Evolutionary conservation across 2,797 vertebrate species (phyloP).

Genomic region (Amazonetta brasiliensis): DNA sequence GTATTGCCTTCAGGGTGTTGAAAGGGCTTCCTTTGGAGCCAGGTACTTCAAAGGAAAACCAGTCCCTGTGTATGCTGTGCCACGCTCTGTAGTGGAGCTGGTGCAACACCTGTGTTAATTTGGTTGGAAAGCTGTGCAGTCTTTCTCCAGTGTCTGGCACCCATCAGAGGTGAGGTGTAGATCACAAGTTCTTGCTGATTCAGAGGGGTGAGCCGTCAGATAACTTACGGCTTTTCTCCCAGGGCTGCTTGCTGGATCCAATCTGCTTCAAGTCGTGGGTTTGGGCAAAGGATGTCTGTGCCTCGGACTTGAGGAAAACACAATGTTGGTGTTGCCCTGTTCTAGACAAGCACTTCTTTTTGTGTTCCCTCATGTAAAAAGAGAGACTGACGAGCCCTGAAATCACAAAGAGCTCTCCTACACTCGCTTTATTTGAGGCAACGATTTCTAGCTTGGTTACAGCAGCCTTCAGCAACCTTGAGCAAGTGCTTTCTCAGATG

Average conservation of each 20-base stretch:
- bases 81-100: background rate
- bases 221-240: fast-evolving
- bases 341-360: background rate
- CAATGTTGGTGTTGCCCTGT: background rate
- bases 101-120: fast-evolving
- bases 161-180: background rate
- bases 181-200: background rate
- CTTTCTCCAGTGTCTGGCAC: background rate
- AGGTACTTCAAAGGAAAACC: background rate
- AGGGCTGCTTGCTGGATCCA: background rate
- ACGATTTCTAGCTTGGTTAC: background rate
- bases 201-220: background rate
- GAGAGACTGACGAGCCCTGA: background rate
- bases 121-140: background rate
- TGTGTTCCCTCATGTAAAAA: background rate
- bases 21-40: constrained; percentile 35
- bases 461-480: background rate
- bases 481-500: constrained; percentile 26
- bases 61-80: background rate
- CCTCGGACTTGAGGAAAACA: background rate
- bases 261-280: background rate
- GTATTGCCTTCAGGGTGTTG: background rate
- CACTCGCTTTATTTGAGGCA: background rate
- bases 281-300: background rate
- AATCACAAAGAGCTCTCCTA: background rate